Evolutionary conservation across 2,113 vertebrate species (phyloP), one percentile per base, ranked within the genome.

Genomic region (Dromas ardeola): DNA sequence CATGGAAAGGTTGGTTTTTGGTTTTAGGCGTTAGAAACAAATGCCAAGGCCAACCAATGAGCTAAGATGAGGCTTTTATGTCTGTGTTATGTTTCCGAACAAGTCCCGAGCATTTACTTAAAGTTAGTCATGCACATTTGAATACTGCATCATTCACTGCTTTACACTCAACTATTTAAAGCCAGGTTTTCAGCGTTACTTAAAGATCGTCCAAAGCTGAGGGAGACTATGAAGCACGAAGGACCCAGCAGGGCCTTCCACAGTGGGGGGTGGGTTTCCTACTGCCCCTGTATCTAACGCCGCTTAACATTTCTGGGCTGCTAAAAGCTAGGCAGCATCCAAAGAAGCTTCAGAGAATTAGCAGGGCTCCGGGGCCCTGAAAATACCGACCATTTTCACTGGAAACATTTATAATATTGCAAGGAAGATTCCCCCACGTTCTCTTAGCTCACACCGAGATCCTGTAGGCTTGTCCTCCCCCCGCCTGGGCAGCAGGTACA

Each of bases 21-120:
- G 36, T 91, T 95, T 94, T 45, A 94, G 87, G 81, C 89, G 77
- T 47, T 42, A 82, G 78, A 53, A 93, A 79, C 43, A 89, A 84
- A 88, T 13, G 30, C 52, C 65, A 88, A 77, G 45, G 83, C 56
- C 63, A 90, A 87, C 20, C 23, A 36, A 69, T 70, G 77, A 95
- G 81, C 78, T 87, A 61, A 90, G 81, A 74, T 34, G 62, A 72
- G 40, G 70, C 34, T 95, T 89, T 91, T 72, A 72, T 61, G 47
- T 77, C 66, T 66, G 38, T 55, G 50, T 66, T 90, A 43, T 38
- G 11, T 66, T 90, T 86, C 89, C 5, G 9, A 91, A 80, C 59
- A 73, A 82, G 74, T 82, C 79, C 66, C 34, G 79, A 20, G 23
- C 10, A 22, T 71, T 90, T 58, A 79, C 47, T 50, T 88, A 2